phyloP scores from a whole-genome alignment of 2,888 invertebrate genomes.

The Idaea biselata region DNA sequence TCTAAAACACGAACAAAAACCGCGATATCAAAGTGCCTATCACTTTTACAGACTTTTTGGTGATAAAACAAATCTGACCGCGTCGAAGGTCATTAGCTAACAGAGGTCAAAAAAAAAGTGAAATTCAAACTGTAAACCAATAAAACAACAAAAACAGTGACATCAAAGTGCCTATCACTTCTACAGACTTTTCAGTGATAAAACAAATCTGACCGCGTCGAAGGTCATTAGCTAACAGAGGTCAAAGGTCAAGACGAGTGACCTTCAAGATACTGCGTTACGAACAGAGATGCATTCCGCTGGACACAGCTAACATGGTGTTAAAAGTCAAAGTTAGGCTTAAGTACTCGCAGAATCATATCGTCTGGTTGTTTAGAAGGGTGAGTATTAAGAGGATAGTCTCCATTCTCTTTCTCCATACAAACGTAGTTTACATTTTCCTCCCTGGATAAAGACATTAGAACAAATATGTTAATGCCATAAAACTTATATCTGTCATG shows the following conservation, averaged over 20 bases:
- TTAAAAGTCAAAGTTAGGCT: constrained; percentile 80
- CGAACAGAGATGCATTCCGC: constrained; percentile 66
- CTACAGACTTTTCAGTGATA: neutral
- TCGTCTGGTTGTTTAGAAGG: constrained; percentile 81
- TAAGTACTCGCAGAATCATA: constrained; percentile 80
- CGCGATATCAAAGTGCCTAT: neutral
- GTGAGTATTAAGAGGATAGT: constrained; percentile 66
- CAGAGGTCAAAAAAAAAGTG: constrained; percentile 13
- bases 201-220: neutral
- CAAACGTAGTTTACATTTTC: too few species aligned
- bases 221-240: constrained; percentile 9
- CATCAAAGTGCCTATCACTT: too few species aligned
- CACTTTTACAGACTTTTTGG: too few species aligned
- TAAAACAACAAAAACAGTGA: too few species aligned
- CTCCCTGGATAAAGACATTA: too few species aligned
- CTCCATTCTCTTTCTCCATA: too few species aligned
- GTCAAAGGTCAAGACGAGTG: constrained; percentile 12
- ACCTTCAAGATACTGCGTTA: constrained; percentile 54
- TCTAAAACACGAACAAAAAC: neutral
- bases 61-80: neutral
- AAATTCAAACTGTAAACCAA: constrained; percentile 30
- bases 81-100: constrained; percentile 2
- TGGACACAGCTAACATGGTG: constrained; percentile 76
- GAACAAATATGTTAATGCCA: too few species aligned
- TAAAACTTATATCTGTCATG: too few species aligned